Evolutionary conservation across 2,113 vertebrate genomes (phyloP), one percentile per base, ranked within the genome.

Genomic region (Pseudopodoces humilis): DNA sequence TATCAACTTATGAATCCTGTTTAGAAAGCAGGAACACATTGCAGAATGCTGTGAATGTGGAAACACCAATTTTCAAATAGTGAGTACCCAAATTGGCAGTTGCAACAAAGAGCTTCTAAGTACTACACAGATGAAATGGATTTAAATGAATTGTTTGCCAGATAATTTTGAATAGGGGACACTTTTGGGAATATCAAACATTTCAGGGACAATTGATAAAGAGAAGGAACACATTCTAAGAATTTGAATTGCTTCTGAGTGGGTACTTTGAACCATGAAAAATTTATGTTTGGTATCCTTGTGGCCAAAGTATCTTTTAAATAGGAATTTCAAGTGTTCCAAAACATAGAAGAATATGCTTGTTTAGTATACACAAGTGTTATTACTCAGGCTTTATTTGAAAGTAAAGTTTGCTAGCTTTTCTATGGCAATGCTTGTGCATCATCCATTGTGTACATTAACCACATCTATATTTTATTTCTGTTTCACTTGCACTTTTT

Each of bases 401-500:
- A 43, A 76, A 71, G 8, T 50, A 24, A 4, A 84, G 18, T 74
- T 93, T 92, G 13, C 39, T 62, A 33, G 27, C 3, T 93, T 87
- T 80, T 80, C 39, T 83, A 2, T 3, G 8, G 24, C 37, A 72
- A 20, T 76, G 9, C 24, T 95, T 81, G n/a, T 78, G 17, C 65
- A 64, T 72, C 28, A 23, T 91, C 65, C 60, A 30, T 65, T 63
- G 25, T 76, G 68, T 67, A 39, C 65, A 59, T 83, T 92, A 91
- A 65, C 62, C 30, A 37, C 2, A 12, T 92, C 60, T 94, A 16
- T 81, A 88, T 91, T 91, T 93, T 88, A 67, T 62, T 95, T 92
- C 43, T 84, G 23, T 94, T 94, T 85, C 58, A 74, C 37, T 92
- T 70, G 15, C 47, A 68, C 21, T 76, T 92, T 95, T 88, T 96